Evolutionary conservation across 2,888 invertebrate genomes (phyloP), one percentile per base, ranked within the genome.

Genomic region (Hanleya hanleyi): DNA sequence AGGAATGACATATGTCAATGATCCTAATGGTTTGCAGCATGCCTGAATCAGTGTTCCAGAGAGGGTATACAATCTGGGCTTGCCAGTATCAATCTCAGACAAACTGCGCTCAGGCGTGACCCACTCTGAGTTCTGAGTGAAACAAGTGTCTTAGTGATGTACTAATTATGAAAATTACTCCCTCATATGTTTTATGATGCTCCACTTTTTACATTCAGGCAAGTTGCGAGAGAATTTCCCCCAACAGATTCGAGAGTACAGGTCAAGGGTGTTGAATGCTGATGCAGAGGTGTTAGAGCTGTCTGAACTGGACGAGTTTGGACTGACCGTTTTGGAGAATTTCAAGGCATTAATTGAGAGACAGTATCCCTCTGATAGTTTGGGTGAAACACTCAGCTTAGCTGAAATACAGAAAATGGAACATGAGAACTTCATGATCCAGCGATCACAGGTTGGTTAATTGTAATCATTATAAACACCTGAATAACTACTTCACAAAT

Each of bases 391-490:
- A 29, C 73, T 78, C 51, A 69, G 70, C 5, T 51, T 70, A 36
- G 70, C 57, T 33, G 83, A 83, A 35, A 69, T 74, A 12, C 70
- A 76, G 18, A 38, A 49, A 12, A 61, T 71, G 18, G 77, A 81
- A 36, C 83, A 83, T 47, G 78, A 81, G 61, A 79, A 77, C n/a
- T 83, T 83, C 73, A 79, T 83, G 77, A 35, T 75, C 26, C 81
- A 81, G 69, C 62, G 83, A 33, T 81, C 81, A 33, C 75, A 78
- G 79, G 83, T 83, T 69, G 36, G 65, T 41, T n/a, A 26, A 26
- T 61, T n/a, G n/a, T n/a, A n/a, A n/a, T n/a, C n/a, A n/a, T n/a
- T n/a, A n/a, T n/a, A n/a, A n/a, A n/a, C n/a, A n/a, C n/a, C n/a
- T n/a, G n/a, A n/a, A n/a, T n/a, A n/a, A n/a, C n/a, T n/a, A n/a